Evolutionary conservation across 2,888 invertebrate species (phyloP).

Genomic region (Sinelater perroti): DNA sequence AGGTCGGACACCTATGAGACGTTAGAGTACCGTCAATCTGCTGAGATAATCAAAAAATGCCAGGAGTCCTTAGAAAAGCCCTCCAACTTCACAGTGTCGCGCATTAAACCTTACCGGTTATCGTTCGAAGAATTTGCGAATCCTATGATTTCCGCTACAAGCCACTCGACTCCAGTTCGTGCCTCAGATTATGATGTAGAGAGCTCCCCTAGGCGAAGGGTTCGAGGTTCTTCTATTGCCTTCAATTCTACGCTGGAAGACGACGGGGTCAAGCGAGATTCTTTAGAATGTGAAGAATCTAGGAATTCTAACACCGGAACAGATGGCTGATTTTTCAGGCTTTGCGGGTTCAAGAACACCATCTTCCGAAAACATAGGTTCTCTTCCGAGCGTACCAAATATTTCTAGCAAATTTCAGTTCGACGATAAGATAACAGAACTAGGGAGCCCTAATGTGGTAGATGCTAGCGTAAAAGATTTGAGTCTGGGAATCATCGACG

Average conservation of each 20-base stretch:
- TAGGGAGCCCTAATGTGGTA: conserved; percentile 50
- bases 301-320: conserved; percentile 88
- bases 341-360: conserved; percentile 61
- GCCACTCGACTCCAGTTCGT: conserved; percentile 3
- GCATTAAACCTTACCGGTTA: conserved; percentile 11
- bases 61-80: neutral
- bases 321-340: conserved; percentile 76
- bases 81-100: neutral
- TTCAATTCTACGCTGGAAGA: conserved; percentile 42
- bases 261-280: conserved; percentile 72
- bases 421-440: conserved; percentile 16
- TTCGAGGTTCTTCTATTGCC: conserved; percentile 8
- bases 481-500: conserved; percentile 63
- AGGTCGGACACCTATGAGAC: conserved; percentile 23
- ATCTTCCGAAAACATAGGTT: conserved; percentile 61
- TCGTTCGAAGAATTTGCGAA: neutral
- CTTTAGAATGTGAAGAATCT: conserved; percentile 85
- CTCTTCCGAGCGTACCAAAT: conserved; percentile 32
- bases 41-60: neutral
- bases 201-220: conserved; percentile 28
- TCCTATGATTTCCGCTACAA: neutral
- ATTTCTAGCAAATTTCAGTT: conserved; percentile 22
- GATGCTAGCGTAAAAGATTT: conserved; percentile 54
- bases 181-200: conserved; percentile 18
- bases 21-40: neutral